Base-by-base conservation (phyloP, 2,888 invertebrate genomes). In the Odontothrips loti region DNA sequence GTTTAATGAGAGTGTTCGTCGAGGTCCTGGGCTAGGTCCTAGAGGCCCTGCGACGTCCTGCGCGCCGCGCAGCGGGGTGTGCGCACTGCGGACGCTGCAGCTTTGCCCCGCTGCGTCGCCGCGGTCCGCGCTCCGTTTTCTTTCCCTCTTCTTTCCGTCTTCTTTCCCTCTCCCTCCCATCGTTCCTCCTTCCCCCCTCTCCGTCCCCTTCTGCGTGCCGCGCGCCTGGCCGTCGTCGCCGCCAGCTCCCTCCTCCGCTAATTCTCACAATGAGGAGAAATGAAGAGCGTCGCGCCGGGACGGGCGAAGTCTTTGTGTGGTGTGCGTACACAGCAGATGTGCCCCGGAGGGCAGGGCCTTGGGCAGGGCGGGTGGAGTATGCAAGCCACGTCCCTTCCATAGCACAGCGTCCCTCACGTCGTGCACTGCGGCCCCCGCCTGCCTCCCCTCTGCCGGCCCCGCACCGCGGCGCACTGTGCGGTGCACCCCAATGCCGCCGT, bases 221-320 rank as follows among this genome's bases (percentile, higher is more conserved):
- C 58, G n/a, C n/a, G n/a, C n/a, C n/a, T n/a, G n/a, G n/a, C n/a
- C n/a, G n/a, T n/a, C n/a, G n/a, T n/a, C n/a, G n/a, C n/a, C n/a
- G 58, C 58, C 17, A 43, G 34, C 34, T 43, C 34, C 34, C 11
- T 15, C 6, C 58, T 0, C 11, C 58, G 58, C 58, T 58, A 75
- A 75, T 75, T 75, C 23, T 27, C 68, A 27, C 68, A 75, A 75
- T 75, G 68, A 75, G 68, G 27, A 75, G 68, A 75, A 23, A 75
- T 75, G 68, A 75, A 75, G 68, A 75, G 68, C 58, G 58, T 58
- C 58, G 58, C 58, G 58, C 58, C 1, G 34, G 34, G 34, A 43
- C 34, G 34, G 58, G 15, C 27, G 68, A 43, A 68, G 68, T 75
- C 68, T 75, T 68, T n/a, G 68, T 68, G 68, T 27, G 27, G 27